Conservation (phyloP, 2,888 invertebrate species). For the Stegana nigrithorax region DNA sequence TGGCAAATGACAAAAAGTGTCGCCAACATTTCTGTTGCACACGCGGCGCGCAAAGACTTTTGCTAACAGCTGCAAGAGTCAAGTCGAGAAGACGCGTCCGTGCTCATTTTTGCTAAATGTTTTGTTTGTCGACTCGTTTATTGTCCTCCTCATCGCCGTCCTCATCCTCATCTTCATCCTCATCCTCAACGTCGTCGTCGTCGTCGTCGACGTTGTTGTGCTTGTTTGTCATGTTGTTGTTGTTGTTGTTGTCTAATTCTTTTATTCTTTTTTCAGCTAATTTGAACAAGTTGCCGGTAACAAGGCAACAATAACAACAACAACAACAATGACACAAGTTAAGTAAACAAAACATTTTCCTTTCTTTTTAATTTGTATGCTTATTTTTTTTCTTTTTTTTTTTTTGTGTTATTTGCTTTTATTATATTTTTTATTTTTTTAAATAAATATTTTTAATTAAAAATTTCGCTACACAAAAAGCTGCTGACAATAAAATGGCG, state of each 20-base stretch:
- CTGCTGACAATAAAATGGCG: conserved; percentile 26
- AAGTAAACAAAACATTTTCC: conserved; percentile 11
- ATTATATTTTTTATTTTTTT: conserved; percentile 33
- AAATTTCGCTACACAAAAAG: conserved; percentile 36
- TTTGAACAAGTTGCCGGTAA: conserved; percentile 51
- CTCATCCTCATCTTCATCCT: too few relatives aligned
- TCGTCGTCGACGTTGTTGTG: too few relatives aligned
- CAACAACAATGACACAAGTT: conserved; percentile 26
- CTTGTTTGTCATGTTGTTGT: too few relatives aligned
- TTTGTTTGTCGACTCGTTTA: conserved; percentile 49
- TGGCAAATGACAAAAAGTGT: not conserved
- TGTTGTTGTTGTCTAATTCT: conserved; percentile 38
- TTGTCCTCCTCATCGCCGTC: not conserved
- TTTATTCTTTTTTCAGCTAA: conserved; percentile 44
- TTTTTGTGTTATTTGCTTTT: conserved; percentile 6
- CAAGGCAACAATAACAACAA: conserved; percentile 35
- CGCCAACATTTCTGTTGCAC: conserved; percentile 37
- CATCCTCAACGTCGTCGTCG: too few relatives aligned
- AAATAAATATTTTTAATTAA: conserved; percentile 54
- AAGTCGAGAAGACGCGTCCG: too few relatives aligned
- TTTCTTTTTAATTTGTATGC: not conserved
- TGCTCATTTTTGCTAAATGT: conserved; percentile 53
- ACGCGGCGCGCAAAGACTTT: conserved; percentile 49
- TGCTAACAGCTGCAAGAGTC: conserved; percentile 54
- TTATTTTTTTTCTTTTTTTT: not conserved